Conservation (phyloP, 1,140 invertebrate genomes). For the Saccostrea cuccullata region DNA sequence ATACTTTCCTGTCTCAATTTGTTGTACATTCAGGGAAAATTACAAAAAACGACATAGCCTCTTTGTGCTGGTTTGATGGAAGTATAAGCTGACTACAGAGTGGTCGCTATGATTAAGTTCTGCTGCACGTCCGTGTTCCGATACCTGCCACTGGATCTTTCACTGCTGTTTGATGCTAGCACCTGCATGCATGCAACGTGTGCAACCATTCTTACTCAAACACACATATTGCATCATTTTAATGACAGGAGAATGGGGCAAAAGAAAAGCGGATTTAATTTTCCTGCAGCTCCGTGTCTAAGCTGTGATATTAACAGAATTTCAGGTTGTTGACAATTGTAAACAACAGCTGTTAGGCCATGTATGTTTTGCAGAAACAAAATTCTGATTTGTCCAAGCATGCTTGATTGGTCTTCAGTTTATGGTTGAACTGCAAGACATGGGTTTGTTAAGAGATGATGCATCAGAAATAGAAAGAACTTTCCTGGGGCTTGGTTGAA, state of each 20-base stretch:
- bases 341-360: neutral
- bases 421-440: slow-evolving; percentile 20
- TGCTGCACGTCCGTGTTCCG: neutral
- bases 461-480: neutral
- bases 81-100: neutral
- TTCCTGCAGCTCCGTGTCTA: neutral
- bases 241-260: neutral
- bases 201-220: slow-evolving; percentile 9
- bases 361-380: neutral
- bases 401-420: neutral
- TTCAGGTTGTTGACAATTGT: neutral
- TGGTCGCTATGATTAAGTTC: neutral
- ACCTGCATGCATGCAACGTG: slow-evolving; percentile 27
- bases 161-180: neutral
- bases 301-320: neutral
- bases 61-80: neutral
- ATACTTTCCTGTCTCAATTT: slow-evolving; percentile 36
- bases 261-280: slow-evolving; percentile 16
- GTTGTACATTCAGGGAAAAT: slow-evolving; percentile 33
- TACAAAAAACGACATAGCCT: slow-evolving; percentile 34
- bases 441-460: neutral
- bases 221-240: slow-evolving; percentile 21
- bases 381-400: neutral
- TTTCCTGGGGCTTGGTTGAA: slow-evolving; percentile 20
- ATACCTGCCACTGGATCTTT: neutral